Percentiles rank a stretch among this genome's conserved stretches.
These are phyloP conservation scores for Dynastes hyllus DNA, from an alignment of 2,888 invertebrate species.

Conservation along the genomic window DNA sequence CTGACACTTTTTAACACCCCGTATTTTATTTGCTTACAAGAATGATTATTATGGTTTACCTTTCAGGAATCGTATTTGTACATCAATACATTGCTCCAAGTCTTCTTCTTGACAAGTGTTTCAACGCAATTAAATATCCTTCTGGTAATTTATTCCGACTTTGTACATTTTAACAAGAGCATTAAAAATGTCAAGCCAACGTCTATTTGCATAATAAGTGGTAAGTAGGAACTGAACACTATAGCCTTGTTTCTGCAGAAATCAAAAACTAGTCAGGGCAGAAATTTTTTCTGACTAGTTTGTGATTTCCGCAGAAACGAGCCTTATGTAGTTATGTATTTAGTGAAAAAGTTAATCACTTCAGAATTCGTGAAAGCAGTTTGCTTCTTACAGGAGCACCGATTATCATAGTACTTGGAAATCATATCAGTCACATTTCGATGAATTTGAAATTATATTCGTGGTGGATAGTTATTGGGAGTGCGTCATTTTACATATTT, in stretches of 20 bases:
- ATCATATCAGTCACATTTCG: slow-evolving; percentile 79
- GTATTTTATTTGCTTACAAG: too few relatives aligned
- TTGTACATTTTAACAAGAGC: slow-evolving; percentile 74
- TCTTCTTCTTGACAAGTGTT: slow-evolving; percentile 79
- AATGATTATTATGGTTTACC: not conserved
- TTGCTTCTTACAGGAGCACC: slow-evolving; percentile 74
- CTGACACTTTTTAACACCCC: too few relatives aligned
- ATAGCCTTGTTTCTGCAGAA: too few relatives aligned
- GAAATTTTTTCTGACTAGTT: too few relatives aligned
- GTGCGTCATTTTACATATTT: slow-evolving; percentile 78
- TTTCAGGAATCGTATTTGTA: slow-evolving; percentile 76
- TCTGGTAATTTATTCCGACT: slow-evolving; percentile 80
- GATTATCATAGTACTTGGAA: slow-evolving; percentile 78
- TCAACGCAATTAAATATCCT: slow-evolving; percentile 82
- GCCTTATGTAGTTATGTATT: too few relatives aligned
- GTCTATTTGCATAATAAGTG: slow-evolving; percentile 79
- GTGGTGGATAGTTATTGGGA: slow-evolving; percentile 78
- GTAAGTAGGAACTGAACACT: slow-evolving; percentile 54
- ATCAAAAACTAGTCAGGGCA: too few relatives aligned
- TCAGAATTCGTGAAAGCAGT: too few relatives aligned
- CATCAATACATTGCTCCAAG: slow-evolving; percentile 77
- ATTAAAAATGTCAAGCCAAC: slow-evolving; percentile 74
- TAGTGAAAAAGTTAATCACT: too few relatives aligned
- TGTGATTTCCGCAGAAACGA: too few relatives aligned
- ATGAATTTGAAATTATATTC: slow-evolving; percentile 74